Percentiles rank a stretch among this genome's conserved stretches.
These are phyloP conservation scores for Todus mexicanus DNA, from an alignment of 2,797 vertebrate genomes.

Conservation along the genomic window DNA sequence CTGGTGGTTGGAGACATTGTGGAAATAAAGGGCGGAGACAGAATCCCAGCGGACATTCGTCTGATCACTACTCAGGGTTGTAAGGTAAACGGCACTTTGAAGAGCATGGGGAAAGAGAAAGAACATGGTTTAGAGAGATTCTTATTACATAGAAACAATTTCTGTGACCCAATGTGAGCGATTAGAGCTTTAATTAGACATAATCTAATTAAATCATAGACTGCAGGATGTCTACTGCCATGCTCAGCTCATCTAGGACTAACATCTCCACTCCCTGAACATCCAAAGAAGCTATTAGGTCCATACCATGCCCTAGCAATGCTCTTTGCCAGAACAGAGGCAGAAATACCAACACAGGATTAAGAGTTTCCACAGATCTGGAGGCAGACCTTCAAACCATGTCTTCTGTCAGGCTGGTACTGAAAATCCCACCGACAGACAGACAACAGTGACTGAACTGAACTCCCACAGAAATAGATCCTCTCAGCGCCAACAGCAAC, in stretches of 20 bases:
- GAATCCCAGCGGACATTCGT: slow-evolving; percentile 79
- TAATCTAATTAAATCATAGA: neutral
- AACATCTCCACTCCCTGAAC: neutral
- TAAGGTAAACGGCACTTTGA: slow-evolving; percentile 62
- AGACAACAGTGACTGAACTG: neutral
- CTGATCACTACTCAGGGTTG: slow-evolving; percentile 74
- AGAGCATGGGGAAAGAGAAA: neutral
- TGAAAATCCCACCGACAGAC: neutral
- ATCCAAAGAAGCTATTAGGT: neutral
- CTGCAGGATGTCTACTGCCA: neutral
- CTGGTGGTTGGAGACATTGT: slow-evolving; percentile 80
- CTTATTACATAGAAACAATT: neutral
- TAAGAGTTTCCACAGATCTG: neutral
- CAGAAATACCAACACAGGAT: neutral
- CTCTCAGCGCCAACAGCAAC: neutral
- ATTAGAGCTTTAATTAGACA: neutral
- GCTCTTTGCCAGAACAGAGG: neutral
- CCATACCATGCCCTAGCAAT: neutral
- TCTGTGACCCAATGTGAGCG: rapidly evolving
- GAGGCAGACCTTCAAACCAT: neutral
- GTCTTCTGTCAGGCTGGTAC: neutral
- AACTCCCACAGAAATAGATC: neutral
- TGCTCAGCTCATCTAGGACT: neutral
- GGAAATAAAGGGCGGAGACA: slow-evolving; percentile 81
- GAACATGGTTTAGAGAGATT: neutral